Conservation (phyloP, 1,140 invertebrate genomes). For the Halyomorpha halys region DNA sequence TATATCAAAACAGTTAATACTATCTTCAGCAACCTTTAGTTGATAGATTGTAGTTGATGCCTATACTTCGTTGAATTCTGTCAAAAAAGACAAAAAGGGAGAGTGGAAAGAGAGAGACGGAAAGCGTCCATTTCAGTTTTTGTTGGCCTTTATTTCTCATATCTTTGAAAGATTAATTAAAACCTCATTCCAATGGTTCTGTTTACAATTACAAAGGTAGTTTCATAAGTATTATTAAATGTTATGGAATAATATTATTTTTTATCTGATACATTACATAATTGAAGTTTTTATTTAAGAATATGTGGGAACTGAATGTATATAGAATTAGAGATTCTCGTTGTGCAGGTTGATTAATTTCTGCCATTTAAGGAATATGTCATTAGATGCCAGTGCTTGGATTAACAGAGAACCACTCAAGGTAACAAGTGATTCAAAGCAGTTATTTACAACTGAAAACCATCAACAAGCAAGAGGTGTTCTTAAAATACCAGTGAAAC, state of each 20-base stretch:
- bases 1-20: background rate
- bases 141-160: no score
- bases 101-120: slow-evolving; percentile 10
- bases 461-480: slow-evolving; percentile 26
- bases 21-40: background rate
- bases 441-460: slow-evolving; percentile 18
- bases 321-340: no score
- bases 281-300: no score
- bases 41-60: no score
- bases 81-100: slow-evolving; percentile 28
- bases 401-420: slow-evolving; percentile 20
- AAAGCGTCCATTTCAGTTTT: slow-evolving; percentile 13
- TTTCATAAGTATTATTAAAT: no score
- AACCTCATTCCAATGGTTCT: no score
- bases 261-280: no score
- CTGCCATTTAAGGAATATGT: slow-evolving; percentile 19
- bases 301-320: no score
- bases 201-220: no score
- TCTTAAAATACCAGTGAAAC: slow-evolving; percentile 35
- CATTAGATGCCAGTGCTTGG: slow-evolving; percentile 25
- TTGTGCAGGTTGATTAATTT: background rate
- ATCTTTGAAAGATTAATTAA: no score
- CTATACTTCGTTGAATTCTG: no score
- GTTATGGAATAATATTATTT: no score
- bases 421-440: slow-evolving; percentile 3